A percentile compares a stretch with the other conserved stretches of the same genome.
Evolutionary conservation across 2,888 invertebrate species (phyloP).

Genomic region (Caenorhabditis sulstoni): DNA sequence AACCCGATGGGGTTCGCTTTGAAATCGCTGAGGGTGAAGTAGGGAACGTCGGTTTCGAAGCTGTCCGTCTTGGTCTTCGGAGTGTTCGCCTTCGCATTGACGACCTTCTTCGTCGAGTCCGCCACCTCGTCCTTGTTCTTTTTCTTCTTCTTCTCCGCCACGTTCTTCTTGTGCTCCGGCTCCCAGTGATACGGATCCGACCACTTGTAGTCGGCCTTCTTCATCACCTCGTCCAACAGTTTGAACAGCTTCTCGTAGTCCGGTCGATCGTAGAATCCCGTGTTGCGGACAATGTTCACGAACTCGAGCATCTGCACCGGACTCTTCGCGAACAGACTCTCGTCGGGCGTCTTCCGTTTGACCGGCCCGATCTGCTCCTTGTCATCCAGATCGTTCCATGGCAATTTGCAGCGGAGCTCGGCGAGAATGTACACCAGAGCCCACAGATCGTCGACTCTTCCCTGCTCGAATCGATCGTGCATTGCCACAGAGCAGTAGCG

Average conservation of each 20-base stretch:
- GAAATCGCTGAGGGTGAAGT: no score
- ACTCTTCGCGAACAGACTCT: constrained; percentile 58
- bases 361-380: constrained; percentile 58
- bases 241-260: constrained; percentile 64
- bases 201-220: constrained; percentile 62
- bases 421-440: constrained; percentile 70
- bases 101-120: no score
- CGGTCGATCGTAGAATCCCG: constrained; percentile 64
- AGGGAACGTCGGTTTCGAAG: no score
- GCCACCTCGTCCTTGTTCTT: no score
- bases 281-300: constrained; percentile 32
- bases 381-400: constrained; percentile 62
- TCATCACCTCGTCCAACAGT: constrained; percentile 58
- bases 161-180: constrained; percentile 1
- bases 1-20: no score
- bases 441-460: constrained; percentile 72
- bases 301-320: constrained; percentile 62
- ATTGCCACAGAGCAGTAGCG: constrained; percentile 66
- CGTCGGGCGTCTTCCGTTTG: constrained; percentile 55
- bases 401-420: constrained; percentile 66
- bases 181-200: constrained; percentile 68
- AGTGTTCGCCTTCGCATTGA: no score
- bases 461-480: constrained; percentile 62
- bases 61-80: no score
- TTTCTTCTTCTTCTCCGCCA: neutral